Base-by-base conservation (phyloP, 2,888 invertebrate species). In the Drosophila eohydei region DNA sequence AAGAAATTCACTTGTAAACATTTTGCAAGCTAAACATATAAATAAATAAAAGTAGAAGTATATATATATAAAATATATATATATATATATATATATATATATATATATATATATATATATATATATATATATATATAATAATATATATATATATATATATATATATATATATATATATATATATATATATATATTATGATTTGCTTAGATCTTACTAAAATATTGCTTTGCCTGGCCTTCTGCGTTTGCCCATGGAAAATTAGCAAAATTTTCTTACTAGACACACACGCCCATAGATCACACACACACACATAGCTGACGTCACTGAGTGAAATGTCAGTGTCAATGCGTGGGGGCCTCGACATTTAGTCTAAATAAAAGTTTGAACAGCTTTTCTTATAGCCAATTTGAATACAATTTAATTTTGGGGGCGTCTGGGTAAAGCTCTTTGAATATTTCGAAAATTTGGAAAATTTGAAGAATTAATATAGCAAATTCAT, bases 321-420 rank as follows among this genome's bases (percentile, higher is more conserved):
- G 81, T 81, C 81, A 84, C 74, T 60, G 51, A 75, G 69, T 78
- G 75, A 84, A 89, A 90, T 89, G 89, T 89, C 89, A 89, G 78
- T 88, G 89, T 88, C 90, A 84, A 69, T 64, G 83, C 68, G 88
- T 89, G 83, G 89, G 90, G 73, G 84, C 68, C 74, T 52, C 58
- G 67, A 71, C 73, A 78, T 71, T 69, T 67, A 50, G 56, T 64
- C 44, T 69, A 69, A 78, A 78, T 69, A 74, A 71, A 59, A 65
- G 70, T 64, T 58, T 64, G 59, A 65, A 62, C 34, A 71, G 57
- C 55, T 57, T 56, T 51, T n/a, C 51, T 66, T 59, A 62, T 55
- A 38, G 38, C 36, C 26, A 52, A 52, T 48, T 48, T 28, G 7
- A 12, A 30, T 48, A 30, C 30, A n/a, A 48, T 32, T 30, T 30